Percentiles rank a stretch among this genome's conserved stretches.
Evolutionary conservation across 1,140 invertebrate species (phyloP).

Genomic region (Trichomalopsis sarcophagae): DNA sequence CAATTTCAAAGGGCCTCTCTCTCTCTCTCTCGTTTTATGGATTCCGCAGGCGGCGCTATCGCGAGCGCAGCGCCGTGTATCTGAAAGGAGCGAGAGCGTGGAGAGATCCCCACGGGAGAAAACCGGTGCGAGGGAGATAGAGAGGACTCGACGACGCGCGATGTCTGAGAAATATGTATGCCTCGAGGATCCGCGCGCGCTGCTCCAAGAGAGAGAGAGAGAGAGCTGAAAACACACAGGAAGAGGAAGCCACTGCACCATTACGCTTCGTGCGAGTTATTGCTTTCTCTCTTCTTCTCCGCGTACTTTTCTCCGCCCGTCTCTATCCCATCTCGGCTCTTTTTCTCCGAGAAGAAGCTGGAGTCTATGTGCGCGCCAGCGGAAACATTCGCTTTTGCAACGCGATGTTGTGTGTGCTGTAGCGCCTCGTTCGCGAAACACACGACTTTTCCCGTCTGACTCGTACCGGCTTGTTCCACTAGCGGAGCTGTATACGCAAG

Average conservation of each 20-base stretch:
- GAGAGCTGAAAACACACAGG: constrained; percentile 24
- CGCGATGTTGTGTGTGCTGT: not conserved
- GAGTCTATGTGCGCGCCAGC: not conserved
- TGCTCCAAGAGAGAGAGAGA: not conserved
- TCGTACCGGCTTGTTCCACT: constrained; percentile 36
- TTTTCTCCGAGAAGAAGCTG: not conserved
- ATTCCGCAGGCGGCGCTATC: constrained; percentile 27
- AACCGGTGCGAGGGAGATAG: not conserved
- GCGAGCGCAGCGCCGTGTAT: not conserved
- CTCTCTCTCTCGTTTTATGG: constrained; percentile 41
- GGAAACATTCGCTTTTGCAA: constrained; percentile 44
- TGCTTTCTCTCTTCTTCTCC: constrained; percentile 30
- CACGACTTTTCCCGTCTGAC: constrained; percentile 33
- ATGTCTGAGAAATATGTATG: constrained; percentile 45
- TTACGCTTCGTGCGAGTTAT: constrained; percentile 37
- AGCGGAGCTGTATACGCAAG: no score
- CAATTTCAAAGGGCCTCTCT: constrained; percentile 30
- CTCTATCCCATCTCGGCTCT: constrained; percentile 5
- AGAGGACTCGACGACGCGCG: not conserved
- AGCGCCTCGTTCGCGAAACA: constrained; percentile 5
- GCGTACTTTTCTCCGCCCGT: not conserved
- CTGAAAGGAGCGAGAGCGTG: constrained; percentile 8
- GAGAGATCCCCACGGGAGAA: constrained; percentile 30
- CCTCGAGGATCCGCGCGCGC: constrained; percentile 26
- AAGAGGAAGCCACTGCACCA: constrained; percentile 49